phyloP scores from a whole-genome alignment of 2,888 invertebrate species.

The Hyles lineata region DNA sequence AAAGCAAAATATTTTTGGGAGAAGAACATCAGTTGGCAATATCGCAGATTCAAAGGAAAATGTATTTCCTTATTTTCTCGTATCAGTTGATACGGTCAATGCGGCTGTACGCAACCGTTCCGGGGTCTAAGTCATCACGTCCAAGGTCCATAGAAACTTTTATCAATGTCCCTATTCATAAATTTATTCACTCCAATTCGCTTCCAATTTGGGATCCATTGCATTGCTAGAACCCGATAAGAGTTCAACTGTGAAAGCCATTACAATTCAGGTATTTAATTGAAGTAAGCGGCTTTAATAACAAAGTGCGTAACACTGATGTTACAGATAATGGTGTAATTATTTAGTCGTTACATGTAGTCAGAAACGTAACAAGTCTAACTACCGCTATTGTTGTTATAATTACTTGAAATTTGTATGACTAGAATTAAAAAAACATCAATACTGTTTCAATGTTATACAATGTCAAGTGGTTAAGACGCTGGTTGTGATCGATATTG shows the following conservation, averaged over 20 bases:
- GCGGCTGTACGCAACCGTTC: background rate
- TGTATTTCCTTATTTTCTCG: constrained; percentile 2
- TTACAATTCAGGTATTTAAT: background rate
- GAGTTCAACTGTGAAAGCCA: background rate
- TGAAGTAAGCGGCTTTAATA: background rate
- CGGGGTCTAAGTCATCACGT: background rate
- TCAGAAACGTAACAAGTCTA: background rate
- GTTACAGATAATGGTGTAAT: background rate
- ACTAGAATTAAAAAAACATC: too few relatives aligned
- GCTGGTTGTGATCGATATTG: too few relatives aligned
- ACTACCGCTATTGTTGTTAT: background rate
- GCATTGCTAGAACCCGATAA: background rate
- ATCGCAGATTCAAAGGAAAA: background rate
- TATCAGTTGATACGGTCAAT: background rate
- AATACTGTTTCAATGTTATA: too few relatives aligned
- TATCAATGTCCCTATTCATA: constrained; percentile 9
- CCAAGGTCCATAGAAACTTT: background rate
- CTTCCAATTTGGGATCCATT: constrained; percentile 3
- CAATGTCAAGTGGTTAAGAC: too few relatives aligned
- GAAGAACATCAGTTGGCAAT: background rate
- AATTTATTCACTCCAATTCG: background rate
- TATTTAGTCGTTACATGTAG: background rate
- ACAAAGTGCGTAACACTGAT: background rate
- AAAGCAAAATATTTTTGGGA: background rate
- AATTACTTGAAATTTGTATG: background rate